Evolutionary conservation across 2,888 invertebrate genomes (phyloP), one percentile per base, ranked within the genome.

Genomic region (Lysandra coridon): DNA sequence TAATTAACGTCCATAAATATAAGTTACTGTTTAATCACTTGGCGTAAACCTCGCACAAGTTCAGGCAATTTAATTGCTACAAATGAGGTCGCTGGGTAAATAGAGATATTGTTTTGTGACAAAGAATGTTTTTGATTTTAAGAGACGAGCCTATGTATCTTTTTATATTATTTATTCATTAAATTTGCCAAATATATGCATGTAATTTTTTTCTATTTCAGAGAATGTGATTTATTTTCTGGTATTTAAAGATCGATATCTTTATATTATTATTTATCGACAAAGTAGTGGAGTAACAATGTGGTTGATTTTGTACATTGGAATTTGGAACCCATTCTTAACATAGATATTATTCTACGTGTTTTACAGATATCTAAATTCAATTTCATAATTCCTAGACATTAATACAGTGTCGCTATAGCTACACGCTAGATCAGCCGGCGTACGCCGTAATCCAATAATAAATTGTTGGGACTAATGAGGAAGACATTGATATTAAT

Each of bases 381-480:
- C 76, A 76, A 30, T 53, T 30, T 53, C 12, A 76, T 76, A 30
- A 53, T 75, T 53, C 10, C 30, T 49, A 30, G 30, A 75, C 30
- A 49, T 30, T 75, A 33, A 2, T 37, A 69, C 5, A 14, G 30
- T 69, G 17, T 33, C 33, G 33, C 69, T 69, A 14, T 69, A 69
- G 30, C 1, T 79, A 80, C 78, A 81, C 81, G 80, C 64, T 90
- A 86, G 85, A 84, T 86, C 84, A 2, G 49, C 49, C 2, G 10
- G 49, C 82, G 84, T 84, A 83, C 84, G 82, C 79, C 79, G 79
- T 83, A 83, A 84, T 82, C 82, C 82, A 80, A 80, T 83, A 82
- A 83, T 84, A 84, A 84, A 84, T 85, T 84, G 84, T 53, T 49
- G 44, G 49, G 60, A 78, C 79, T 74, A 74, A 74, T 74, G 74